Base-by-base conservation (phyloP, 2,888 invertebrate species). In the Drosophila bunnanda region DNA sequence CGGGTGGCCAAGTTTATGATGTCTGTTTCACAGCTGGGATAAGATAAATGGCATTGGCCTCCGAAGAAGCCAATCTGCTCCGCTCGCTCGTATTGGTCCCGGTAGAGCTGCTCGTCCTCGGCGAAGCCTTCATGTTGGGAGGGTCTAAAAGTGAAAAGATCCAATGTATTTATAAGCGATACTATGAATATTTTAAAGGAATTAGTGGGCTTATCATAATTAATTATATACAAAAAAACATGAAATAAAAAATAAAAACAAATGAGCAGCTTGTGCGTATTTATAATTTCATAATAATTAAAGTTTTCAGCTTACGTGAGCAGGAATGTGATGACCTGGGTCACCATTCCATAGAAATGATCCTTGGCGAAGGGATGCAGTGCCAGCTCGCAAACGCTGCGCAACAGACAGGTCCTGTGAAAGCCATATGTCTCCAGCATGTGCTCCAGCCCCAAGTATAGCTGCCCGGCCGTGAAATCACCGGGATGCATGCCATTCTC, bases 301-400 rank as follows among this genome's bases (percentile, higher is more conserved):
- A 22, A 43, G 15, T 22, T 25, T 20, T 15, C 1, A 20, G 84
- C 94, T 94, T 92, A 96, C 96, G 95, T 95, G 54, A 96, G 93
- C 53, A 95, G 90, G 82, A 95, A 94, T 59, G 94, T 94, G 48
- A 95, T 92, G 34, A 96, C 91, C 91, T 96, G 95, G 60, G 95
- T 95, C 0, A 96, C 90, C 10, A 96, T 90, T 7, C 59, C 58
- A 79, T 94, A 94, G 54, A 93, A 93, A n/a, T 89, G 86, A 28
- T 80, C 92, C 15, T 88, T 84, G 60, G 94, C 93, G 15, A 96
- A 91, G 0, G 96, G 95, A 80, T 94, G 93, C 58, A 94, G 93
- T 6, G 95, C 94, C 25, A 95, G 91, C 82, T 95, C 95, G 78
- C 96, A 96, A 55, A 96, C 93, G 52, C 95, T 93, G 77, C 94